Evolutionary conservation across 2,888 invertebrate genomes (phyloP), one percentile per base, ranked within the genome.

Genomic region (Coecobrya sp.): DNA sequence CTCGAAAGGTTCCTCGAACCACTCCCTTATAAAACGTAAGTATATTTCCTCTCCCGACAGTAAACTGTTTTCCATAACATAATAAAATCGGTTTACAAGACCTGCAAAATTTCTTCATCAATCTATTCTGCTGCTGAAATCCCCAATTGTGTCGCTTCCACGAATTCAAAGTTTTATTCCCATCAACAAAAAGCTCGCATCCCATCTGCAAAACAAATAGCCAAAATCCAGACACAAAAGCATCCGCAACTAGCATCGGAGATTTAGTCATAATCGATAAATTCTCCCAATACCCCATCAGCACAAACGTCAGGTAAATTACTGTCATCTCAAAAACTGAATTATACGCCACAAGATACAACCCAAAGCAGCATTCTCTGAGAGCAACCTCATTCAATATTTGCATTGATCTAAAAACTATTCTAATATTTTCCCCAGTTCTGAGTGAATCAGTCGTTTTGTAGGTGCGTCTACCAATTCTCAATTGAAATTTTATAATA

Each of bases 21-120:
- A 73, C 30, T 8, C 30, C 70, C 36, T 16, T 3, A 30, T 30
- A 73, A 13, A 30, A 73, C 1, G 2, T 73, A 36, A 73, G 30
- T 1, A 73, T 30, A 73, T 30, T 30, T 10, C 0, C 36, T 16
- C 70, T 8, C 3, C 70, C 70, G 16, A 73, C 19, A 1, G 30
- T 30, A 73, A 73, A 73, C 36, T 16, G n/a, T 7, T 73, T 73
- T 30, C 70, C 70, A 73, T 36, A 73, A 36, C 30, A 73, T 30
- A 73, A 36, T 13, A 73, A 25, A 1, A 73, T 73, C 5, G 70
- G 70, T n/a, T 73, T 73, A 36, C 70, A 73, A 0, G 30, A 30
- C n/a, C n/a, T 27, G 1, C 3, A 1, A 73, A 73, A 73, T n/a
- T 36, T 73, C 5, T 30, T 36, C 30, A 73, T 73, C n/a, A 73